Evolutionary conservation across 2,888 invertebrate species (phyloP), one percentile per base, ranked within the genome.

Genomic region (Agelastica alni): DNA sequence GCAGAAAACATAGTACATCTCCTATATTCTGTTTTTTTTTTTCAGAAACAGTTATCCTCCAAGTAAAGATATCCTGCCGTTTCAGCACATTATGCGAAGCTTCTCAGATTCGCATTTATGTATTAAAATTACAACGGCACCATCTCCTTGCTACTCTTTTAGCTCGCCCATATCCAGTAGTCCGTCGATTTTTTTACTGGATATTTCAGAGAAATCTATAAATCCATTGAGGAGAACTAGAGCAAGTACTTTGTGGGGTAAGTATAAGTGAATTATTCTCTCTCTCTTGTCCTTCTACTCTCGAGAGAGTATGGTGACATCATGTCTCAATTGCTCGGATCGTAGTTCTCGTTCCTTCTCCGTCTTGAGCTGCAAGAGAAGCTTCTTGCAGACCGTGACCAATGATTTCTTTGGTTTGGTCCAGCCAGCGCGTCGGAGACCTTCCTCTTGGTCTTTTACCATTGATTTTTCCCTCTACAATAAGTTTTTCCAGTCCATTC

Each of bases 91-190:
- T 60, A 87, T 88, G 75, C 79, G 88, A 64, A 87, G 87, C 72
- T 87, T 87, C 72, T 87, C 87, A 26, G 88, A 88, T 73, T 88
- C 88, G 2, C 87, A 88, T 72, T 80, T 88, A 3, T 88, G 86
- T 70, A 80, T 88, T 17, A 87, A 87, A 71, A 79, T 88, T 32
- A 80, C 86, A 20, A 81, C 87, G 4, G 80, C 85, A 16, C 81
- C 84, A 6, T 81, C 83, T 53, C 78, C 78, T 17, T 78, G 75
- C 77, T 83, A 75, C 75, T 83, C 75, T 69, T 83, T 77, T 76
- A 80, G 69, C 39, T 78, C 77, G 28, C 83, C 84, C 1, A 78
- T 83, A 2, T 84, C 85, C 20, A 85, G 84, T 69, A 83, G 84
- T 53, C 78, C 79, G 2, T 85, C 84, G 37, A 82, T 85, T 60